Conservation (phyloP, 2,888 invertebrate species). For the Graphium colonna region DNA sequence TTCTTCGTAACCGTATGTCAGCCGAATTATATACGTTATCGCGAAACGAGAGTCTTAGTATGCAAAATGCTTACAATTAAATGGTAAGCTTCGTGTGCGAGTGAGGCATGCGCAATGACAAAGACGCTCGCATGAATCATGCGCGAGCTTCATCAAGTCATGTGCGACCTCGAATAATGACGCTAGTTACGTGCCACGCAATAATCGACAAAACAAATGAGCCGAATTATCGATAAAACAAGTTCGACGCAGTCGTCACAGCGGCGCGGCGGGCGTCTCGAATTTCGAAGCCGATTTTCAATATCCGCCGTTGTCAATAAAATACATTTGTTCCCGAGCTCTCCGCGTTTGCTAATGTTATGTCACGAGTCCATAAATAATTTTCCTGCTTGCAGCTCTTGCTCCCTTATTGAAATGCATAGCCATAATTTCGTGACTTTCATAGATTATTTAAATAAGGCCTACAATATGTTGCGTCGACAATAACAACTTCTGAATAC, state of each 20-base stretch:
- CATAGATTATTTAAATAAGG: slow-evolving; percentile 40
- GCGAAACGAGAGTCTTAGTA: not conserved
- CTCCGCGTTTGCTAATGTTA: slow-evolving; percentile 9
- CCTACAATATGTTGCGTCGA: not conserved
- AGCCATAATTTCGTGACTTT: slow-evolving; percentile 51
- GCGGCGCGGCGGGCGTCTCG: not conserved
- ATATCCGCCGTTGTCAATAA: slow-evolving; percentile 5
- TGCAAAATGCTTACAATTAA: slow-evolving; percentile 10
- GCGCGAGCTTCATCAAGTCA: slow-evolving; percentile 62
- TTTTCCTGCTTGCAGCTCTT: slow-evolving; percentile 36
- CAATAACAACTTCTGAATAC: too few relatives aligned
- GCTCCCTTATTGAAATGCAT: slow-evolving; percentile 51
- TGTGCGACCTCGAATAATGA: slow-evolving; percentile 62
- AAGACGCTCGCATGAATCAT: slow-evolving; percentile 60
- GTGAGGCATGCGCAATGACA: slow-evolving; percentile 45
- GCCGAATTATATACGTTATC: not conserved
- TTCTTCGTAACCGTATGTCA: not conserved
- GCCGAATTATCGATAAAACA: not conserved
- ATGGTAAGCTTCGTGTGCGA: slow-evolving; percentile 22
- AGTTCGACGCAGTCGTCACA: not conserved
- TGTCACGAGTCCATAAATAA: slow-evolving; percentile 48
- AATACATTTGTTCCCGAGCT: slow-evolving; percentile 26
- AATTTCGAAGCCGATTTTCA: not conserved
- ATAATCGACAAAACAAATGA: slow-evolving; percentile 38
- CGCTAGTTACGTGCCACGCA: slow-evolving; percentile 42